Evolutionary conservation across 1,140 invertebrate genomes (phyloP).

Genomic region (Nasonia vitripennis): DNA sequence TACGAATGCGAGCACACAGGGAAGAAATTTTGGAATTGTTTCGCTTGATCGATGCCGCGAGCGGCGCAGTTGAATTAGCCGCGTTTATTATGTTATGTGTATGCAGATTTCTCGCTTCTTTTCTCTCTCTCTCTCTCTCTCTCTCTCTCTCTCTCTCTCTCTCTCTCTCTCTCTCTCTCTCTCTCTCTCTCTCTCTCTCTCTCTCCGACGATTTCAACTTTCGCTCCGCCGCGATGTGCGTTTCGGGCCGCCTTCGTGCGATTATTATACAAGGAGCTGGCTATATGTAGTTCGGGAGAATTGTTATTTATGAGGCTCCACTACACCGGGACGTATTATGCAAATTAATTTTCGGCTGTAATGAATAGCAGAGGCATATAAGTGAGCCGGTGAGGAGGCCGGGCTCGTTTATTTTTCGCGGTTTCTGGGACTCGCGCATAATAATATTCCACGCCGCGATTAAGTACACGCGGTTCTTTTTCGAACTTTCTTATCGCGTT

Average conservation of each 20-base stretch:
- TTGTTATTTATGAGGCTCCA: slow-evolving; percentile 50
- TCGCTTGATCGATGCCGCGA: slow-evolving; percentile 41
- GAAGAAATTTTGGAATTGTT: slow-evolving; percentile 48
- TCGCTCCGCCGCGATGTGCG: background rate
- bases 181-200: background rate
- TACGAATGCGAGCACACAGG: background rate
- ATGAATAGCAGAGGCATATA: slow-evolving; percentile 39
- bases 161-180: background rate
- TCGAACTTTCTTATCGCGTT: too few relatives aligned
- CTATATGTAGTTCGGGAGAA: background rate
- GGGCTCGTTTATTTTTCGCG: background rate
- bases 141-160: background rate
- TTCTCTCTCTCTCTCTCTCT: background rate
- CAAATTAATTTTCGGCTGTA: slow-evolving; percentile 53
- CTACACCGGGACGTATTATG: slow-evolving; percentile 31
- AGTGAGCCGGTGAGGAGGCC: background rate
- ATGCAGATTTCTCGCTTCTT: slow-evolving; percentile 44
- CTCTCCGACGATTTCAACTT: slow-evolving; percentile 1
- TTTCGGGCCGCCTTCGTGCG: slow-evolving; percentile 24
- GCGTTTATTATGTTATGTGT: background rate
- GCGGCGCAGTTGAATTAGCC: slow-evolving; percentile 20
- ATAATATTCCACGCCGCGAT: background rate
- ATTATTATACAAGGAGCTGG: background rate
- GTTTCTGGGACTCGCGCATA: slow-evolving; percentile 6
- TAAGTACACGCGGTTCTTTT: background rate